Conservation (phyloP, 2,888 invertebrate genomes). For the Trichogramma evanescens region DNA sequence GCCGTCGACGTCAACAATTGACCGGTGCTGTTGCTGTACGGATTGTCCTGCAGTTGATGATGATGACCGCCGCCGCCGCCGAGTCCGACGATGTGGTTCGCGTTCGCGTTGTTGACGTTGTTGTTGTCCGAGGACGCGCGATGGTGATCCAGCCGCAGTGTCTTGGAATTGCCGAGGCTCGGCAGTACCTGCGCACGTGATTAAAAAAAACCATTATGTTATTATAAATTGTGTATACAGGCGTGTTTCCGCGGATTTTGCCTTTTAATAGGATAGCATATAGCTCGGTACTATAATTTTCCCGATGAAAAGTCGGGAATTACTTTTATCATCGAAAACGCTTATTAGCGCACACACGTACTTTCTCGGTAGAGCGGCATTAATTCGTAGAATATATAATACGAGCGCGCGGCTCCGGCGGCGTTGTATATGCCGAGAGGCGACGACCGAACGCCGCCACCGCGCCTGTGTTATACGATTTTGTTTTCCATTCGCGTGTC, state of each 20-base stretch:
- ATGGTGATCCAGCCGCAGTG: conserved; percentile 36
- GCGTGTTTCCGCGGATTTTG: too few species aligned
- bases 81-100: conserved; percentile 34
- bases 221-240: too few species aligned
- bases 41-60: neutral
- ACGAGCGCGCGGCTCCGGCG: neutral
- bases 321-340: too few species aligned
- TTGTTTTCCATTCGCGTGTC: conserved; percentile 13
- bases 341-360: too few species aligned
- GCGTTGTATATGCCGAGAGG: neutral
- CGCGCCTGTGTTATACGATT: neutral
- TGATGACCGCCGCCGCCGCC: neutral
- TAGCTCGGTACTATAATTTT: too few species aligned
- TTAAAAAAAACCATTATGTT: neutral
- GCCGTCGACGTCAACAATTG: neutral
- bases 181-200: conserved; percentile 38
- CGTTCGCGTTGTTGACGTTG: conserved; percentile 42
- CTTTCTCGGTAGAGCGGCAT: too few species aligned
- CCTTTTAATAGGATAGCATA: too few species aligned
- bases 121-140: conserved; percentile 36
- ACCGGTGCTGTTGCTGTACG: neutral
- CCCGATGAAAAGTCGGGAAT: too few species aligned
- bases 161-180: conserved; percentile 40
- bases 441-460: neutral
- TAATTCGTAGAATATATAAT: too few species aligned